Conservation (phyloP, 2,797 vertebrate species). For the Decapterus maruadsi region DNA sequence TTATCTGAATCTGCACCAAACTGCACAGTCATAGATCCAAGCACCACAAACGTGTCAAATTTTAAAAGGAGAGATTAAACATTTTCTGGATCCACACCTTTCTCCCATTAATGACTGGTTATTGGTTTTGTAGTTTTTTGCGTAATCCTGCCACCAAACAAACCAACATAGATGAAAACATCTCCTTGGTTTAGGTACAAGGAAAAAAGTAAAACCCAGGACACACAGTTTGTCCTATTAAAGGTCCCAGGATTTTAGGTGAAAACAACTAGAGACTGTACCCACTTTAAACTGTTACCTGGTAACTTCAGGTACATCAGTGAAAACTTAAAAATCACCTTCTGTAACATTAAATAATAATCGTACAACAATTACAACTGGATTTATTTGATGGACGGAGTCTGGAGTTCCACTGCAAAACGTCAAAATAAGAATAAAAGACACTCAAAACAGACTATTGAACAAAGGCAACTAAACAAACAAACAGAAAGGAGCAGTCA, state of each 20-base stretch:
- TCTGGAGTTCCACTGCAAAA: constrained; percentile 29
- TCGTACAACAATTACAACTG: not conserved
- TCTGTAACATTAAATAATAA: not conserved
- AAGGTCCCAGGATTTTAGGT: constrained; percentile 1
- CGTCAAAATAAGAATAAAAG: constrained; percentile 17
- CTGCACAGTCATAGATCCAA: not conserved
- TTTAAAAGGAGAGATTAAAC: not conserved
- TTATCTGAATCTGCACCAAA: not conserved
- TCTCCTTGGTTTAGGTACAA: not conserved
- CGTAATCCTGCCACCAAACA: too few species aligned
- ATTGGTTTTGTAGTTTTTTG: too few species aligned
- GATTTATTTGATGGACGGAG: constrained; percentile 12
- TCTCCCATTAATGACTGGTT: too few species aligned
- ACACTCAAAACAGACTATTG: constrained; percentile 21
- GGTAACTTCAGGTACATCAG: constrained; percentile 1
- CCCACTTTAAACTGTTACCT: not conserved
- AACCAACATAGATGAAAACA: too few species aligned
- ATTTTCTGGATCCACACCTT: not conserved
- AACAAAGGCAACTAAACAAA: constrained; percentile 3
- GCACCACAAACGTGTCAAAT: not conserved
- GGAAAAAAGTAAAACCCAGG: not conserved
- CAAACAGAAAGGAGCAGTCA: constrained; percentile 8
- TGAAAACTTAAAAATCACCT: constrained; percentile 21
- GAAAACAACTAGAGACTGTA: constrained; percentile 16
- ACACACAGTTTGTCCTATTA: not conserved